These are phyloP conservation scores for Aspidapion aeneum DNA, from an alignment of 2,888 invertebrate species.

Conservation along the genomic window DNA sequence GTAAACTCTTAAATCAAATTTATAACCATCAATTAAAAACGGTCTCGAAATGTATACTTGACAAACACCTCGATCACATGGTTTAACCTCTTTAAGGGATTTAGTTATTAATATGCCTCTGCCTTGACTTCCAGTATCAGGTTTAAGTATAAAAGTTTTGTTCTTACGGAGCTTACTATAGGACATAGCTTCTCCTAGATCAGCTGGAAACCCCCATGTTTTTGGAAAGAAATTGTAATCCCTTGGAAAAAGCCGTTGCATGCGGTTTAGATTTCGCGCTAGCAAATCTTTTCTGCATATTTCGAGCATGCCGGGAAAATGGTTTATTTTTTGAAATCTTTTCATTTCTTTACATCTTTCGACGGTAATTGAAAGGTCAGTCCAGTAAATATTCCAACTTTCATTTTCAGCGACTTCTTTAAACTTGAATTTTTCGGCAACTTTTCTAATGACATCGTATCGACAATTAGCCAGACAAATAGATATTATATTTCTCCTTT, in stretches of 20 bases:
- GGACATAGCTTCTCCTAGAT: constrained; percentile 70
- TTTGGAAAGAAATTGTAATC: constrained; percentile 92
- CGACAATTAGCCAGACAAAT: constrained; percentile 70
- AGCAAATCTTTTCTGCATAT: constrained; percentile 76
- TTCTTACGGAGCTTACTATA: constrained; percentile 68
- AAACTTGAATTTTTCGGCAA: constrained; percentile 68
- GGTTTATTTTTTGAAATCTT: constrained; percentile 87
- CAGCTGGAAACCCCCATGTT: constrained; percentile 91
- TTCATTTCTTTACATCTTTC: constrained; percentile 90
- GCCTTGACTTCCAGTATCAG: constrained; percentile 88
- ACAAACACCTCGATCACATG: constrained; percentile 81
- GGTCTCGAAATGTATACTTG: constrained; percentile 76
- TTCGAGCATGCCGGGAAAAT: constrained; percentile 67
- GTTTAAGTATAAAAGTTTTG: constrained; percentile 85
- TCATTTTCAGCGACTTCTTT: constrained; percentile 75
- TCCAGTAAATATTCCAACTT: constrained; percentile 90
- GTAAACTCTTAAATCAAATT: constrained; percentile 89
- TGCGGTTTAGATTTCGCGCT: constrained; percentile 84
- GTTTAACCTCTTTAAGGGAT: constrained; percentile 75
- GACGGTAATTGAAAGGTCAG: constrained; percentile 80
- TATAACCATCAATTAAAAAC: constrained; percentile 85
- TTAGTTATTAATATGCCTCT: constrained; percentile 84
- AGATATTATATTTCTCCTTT: constrained; percentile 44
- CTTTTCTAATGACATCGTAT: constrained; percentile 69
- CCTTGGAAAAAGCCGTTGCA: constrained; percentile 82